A percentile compares a stretch with the other conserved stretches of the same genome.
These are phyloP conservation scores for Oryzias dopingdopingensis DNA, from an alignment of 2,797 vertebrate genomes.

Conservation along the genomic window DNA sequence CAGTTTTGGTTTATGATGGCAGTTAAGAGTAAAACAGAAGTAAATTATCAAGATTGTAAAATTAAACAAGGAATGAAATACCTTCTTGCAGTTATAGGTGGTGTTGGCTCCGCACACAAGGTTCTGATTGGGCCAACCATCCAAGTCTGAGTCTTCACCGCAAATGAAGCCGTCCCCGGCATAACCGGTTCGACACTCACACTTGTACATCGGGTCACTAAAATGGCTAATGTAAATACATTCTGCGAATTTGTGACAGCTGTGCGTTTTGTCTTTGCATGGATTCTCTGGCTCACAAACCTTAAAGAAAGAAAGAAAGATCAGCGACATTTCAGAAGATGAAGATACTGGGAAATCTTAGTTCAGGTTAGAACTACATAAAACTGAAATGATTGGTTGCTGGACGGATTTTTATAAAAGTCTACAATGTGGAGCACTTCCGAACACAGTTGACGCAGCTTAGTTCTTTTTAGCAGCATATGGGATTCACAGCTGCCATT, in stretches of 20 bases:
- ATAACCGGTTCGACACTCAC: constrained; percentile 93
- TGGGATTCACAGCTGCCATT: constrained; percentile 59
- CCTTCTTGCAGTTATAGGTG: constrained; percentile 93
- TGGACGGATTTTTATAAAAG: constrained; percentile 5
- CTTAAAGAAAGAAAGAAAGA: constrained; percentile 62
- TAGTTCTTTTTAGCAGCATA: constrained; percentile 26
- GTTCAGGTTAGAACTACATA: constrained; percentile 5
- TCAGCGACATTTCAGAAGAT: background rate
- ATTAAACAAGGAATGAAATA: constrained; percentile 49
- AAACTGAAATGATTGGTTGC: constrained; percentile 7
- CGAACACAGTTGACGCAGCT: constrained; percentile 21
- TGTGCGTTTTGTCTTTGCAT: constrained; percentile 92
- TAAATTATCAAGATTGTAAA: too few relatives aligned
- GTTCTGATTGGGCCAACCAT: constrained; percentile 98
- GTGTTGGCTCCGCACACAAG: constrained; percentile 91
- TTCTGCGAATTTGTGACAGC: constrained; percentile 89
- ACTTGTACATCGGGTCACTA: constrained; percentile 97
- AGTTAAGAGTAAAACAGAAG: background rate
- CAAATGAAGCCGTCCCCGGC: constrained; percentile 95
- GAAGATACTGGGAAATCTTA: background rate
- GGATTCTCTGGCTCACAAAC: constrained; percentile 96
- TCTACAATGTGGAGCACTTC: constrained; percentile 12
- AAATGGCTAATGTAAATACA: constrained; percentile 96
- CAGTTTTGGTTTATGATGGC: constrained; percentile 4
- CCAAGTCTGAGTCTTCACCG: constrained; percentile 95